Conservation (phyloP, 2,888 invertebrate species). For the Sclerodermus sp. region DNA sequence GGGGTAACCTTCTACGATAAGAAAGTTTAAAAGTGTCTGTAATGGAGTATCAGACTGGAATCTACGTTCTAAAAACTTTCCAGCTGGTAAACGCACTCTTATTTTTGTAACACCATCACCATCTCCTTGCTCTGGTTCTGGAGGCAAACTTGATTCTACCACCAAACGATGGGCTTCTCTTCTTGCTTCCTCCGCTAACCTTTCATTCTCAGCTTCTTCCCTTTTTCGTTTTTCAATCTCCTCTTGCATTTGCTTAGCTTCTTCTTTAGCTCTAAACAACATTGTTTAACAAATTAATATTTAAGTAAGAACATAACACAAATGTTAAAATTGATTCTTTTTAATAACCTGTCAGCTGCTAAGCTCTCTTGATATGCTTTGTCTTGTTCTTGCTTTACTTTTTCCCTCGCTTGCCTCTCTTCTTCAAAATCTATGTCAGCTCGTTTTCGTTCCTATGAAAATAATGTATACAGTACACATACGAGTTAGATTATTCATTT, state of each 20-base stretch:
- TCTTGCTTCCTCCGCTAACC: conserved; percentile 71
- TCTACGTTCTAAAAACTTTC: conserved; percentile 74
- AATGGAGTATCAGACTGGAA: conserved; percentile 68
- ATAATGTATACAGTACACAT: too few species aligned
- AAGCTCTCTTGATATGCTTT: conserved; percentile 89
- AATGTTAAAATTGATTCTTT: not conserved
- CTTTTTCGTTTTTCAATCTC: conserved; percentile 72
- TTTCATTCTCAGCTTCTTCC: conserved; percentile 74
- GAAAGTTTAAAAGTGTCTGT: conserved; percentile 81
- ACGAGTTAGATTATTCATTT: too few species aligned
- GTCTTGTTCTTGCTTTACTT: conserved; percentile 91
- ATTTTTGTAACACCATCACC: conserved; percentile 71
- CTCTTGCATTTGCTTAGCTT: conserved; percentile 77
- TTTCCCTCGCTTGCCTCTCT: conserved; percentile 85
- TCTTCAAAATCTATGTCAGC: conserved; percentile 80
- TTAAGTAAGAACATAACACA: not conserved
- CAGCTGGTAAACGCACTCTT: conserved; percentile 80
- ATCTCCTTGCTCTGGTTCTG: conserved; percentile 67
- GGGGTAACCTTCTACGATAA: conserved; percentile 86
- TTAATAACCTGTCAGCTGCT: conserved; percentile 72
- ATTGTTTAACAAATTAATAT: not conserved
- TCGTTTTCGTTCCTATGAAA: conserved; percentile 69
- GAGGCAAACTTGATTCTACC: conserved; percentile 71
- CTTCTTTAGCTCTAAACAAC: conserved; percentile 77
- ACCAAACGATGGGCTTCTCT: conserved; percentile 68